phyloP scores from a whole-genome alignment of 2,113 vertebrate species.

The Balaenoptera acutorostrata region DNA sequence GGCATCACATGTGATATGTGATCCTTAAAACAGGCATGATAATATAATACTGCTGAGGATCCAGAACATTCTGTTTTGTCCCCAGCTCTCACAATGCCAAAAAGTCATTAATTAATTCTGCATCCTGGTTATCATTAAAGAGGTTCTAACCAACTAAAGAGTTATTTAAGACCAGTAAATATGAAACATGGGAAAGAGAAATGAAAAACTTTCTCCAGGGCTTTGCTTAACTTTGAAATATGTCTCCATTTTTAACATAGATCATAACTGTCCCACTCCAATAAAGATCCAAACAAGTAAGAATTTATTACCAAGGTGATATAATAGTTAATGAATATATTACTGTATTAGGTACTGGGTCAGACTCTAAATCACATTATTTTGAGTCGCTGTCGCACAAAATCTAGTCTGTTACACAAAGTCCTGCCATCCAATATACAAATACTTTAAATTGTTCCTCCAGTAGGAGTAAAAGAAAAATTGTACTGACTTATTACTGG shows the following conservation, averaged over 20 bases:
- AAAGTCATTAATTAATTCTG: background rate
- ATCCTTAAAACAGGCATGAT: background rate
- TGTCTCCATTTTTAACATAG: background rate
- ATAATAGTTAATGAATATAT: background rate
- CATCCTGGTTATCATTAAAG: conserved; percentile 23
- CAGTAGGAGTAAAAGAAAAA: background rate
- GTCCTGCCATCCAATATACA: background rate
- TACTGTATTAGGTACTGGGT: background rate
- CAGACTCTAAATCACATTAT: background rate
- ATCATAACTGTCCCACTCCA: background rate
- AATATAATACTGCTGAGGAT: background rate
- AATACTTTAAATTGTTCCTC: background rate
- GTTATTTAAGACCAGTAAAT: conserved; percentile 15
- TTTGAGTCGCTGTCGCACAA: background rate
- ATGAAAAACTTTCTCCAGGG: background rate
- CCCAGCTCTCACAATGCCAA: background rate
- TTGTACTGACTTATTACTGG: background rate
- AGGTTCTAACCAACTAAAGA: background rate
- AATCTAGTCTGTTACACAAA: background rate
- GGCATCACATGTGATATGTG: background rate
- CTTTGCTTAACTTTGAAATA: background rate
- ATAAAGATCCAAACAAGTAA: conserved; percentile 2
- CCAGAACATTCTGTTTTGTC: background rate
- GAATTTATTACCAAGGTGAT: conserved; percentile 15
- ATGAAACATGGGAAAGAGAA: background rate